These are phyloP conservation scores for Antechinus stuartii DNA, from an alignment of 2,113 vertebrate genomes.

Conservation along the genomic window DNA sequence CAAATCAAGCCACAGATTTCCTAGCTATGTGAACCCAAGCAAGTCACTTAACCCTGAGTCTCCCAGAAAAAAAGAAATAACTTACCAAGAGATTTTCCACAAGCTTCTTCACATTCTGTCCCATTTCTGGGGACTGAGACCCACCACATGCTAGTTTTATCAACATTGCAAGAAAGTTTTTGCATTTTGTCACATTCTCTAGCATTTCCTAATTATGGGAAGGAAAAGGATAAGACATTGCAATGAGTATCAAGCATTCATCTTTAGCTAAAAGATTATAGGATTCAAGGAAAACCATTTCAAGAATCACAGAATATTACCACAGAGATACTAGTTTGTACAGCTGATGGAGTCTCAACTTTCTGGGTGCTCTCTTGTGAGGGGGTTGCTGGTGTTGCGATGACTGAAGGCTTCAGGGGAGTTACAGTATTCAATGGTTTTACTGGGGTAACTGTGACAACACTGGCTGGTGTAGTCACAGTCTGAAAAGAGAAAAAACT, in stretches of 20 bases:
- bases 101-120: constrained; percentile 92
- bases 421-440: constrained; percentile 81
- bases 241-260: constrained; percentile 64
- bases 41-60: too few relatives aligned
- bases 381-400: constrained; percentile 62
- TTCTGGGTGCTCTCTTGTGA: constrained; percentile 76
- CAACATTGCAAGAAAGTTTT: constrained; percentile 96
- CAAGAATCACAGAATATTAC: constrained; percentile 77
- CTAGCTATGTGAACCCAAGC: not conserved
- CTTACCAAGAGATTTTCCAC: constrained; percentile 93
- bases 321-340: constrained; percentile 78
- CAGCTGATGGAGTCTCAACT: constrained; percentile 77
- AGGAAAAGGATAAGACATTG: constrained; percentile 64
- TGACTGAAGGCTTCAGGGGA: constrained; percentile 80
- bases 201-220: constrained; percentile 86
- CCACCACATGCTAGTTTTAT: constrained; percentile 95
- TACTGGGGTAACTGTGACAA: constrained; percentile 77
- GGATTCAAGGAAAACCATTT: constrained; percentile 54
- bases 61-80: not conserved
- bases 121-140: constrained; percentile 91
- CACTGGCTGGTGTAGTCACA: constrained; percentile 78
- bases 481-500: constrained; percentile 80
- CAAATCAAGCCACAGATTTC: too few relatives aligned
- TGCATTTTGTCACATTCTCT: constrained; percentile 98
- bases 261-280: constrained; percentile 59